A percentile compares a stretch with the other conserved stretches of the same genome.
Conservation (phyloP, 2,113 vertebrate species). For the Pipa parva region DNA sequence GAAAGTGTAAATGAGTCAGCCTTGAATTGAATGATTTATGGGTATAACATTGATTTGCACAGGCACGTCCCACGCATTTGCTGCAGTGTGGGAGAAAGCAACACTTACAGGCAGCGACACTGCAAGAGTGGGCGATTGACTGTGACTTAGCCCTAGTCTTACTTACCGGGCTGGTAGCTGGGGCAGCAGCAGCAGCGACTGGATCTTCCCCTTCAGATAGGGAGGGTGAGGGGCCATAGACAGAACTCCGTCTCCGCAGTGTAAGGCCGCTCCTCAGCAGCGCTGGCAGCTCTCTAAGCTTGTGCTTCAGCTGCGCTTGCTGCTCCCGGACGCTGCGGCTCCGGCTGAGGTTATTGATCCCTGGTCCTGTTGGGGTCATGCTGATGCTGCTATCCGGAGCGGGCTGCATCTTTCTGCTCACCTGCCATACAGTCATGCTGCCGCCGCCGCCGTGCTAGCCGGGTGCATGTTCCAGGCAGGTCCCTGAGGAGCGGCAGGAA, state of each 20-base stretch:
- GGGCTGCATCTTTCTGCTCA: conserved; percentile 60
- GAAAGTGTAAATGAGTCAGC: too few species aligned
- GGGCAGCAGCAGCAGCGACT: conserved; percentile 37
- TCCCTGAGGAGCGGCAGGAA: conserved; percentile 27
- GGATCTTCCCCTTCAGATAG: conserved; percentile 8
- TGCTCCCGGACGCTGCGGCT: conserved; percentile 65
- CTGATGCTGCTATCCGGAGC: conserved; percentile 60
- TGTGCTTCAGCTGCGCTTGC: conserved; percentile 84
- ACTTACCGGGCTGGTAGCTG: conserved; percentile 54
- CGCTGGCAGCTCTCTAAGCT: conserved; percentile 85
- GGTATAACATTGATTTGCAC: too few species aligned
- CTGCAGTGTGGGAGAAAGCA: too few species aligned
- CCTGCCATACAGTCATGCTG: conserved; percentile 58
- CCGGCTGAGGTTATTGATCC: conserved; percentile 63
- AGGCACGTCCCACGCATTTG: too few species aligned
- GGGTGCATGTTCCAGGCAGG: not conserved
- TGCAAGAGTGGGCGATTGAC: too few species aligned
- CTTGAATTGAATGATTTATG: too few species aligned
- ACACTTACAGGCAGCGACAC: too few species aligned
- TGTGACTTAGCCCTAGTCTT: too few species aligned
- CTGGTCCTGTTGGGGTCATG: conserved; percentile 59
- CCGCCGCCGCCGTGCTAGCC: conserved; percentile 44
- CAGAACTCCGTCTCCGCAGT: conserved; percentile 72
- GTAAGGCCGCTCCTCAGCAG: conserved; percentile 88
- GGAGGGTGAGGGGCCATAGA: conserved; percentile 24